These are phyloP conservation scores for Leucophenga maculata DNA, from an alignment of 2,888 invertebrate species.

Conservation along the genomic window DNA sequence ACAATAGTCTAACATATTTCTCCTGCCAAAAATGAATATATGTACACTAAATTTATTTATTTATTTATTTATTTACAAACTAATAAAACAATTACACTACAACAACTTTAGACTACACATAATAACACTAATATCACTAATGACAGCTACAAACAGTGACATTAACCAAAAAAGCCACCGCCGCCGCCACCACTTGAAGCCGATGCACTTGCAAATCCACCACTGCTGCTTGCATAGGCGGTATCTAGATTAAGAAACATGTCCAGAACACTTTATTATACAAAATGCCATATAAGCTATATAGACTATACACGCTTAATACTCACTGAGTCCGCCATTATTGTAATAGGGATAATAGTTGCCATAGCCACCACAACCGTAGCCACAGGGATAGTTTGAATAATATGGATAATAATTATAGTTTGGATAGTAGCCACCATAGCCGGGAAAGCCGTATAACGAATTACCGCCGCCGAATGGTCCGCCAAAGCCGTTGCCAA, in stretches of 20 bases:
- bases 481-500: slow-evolving; percentile 44
- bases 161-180: slow-evolving; percentile 53
- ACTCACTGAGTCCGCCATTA: slow-evolving; percentile 52
- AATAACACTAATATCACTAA: too few relatives aligned
- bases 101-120: too few relatives aligned
- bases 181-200: slow-evolving; percentile 45
- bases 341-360: slow-evolving; percentile 40
- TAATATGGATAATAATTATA: slow-evolving; percentile 28
- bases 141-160: neutral
- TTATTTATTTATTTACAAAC: slow-evolving; percentile 8
- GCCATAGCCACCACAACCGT: neutral
- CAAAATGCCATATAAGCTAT: too few relatives aligned
- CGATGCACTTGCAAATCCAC: slow-evolving; percentile 53
- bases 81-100: slow-evolving; percentile 41
- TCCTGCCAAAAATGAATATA: too few relatives aligned
- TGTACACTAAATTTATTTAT: neutral
- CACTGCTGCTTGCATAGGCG: slow-evolving; percentile 57
- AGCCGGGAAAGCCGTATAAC: slow-evolving; percentile 31
- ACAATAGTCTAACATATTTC: too few relatives aligned
- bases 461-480: slow-evolving; percentile 17
- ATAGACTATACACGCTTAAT: neutral
- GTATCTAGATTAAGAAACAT: slow-evolving; percentile 53
- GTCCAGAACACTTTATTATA: slow-evolving; percentile 52
- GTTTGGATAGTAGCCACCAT: slow-evolving; percentile 38
- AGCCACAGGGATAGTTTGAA: slow-evolving; percentile 18